A percentile compares a stretch with the other conserved stretches of the same genome.
Conservation (phyloP, 2,888 invertebrate species). For the Belgica antarctica region DNA sequence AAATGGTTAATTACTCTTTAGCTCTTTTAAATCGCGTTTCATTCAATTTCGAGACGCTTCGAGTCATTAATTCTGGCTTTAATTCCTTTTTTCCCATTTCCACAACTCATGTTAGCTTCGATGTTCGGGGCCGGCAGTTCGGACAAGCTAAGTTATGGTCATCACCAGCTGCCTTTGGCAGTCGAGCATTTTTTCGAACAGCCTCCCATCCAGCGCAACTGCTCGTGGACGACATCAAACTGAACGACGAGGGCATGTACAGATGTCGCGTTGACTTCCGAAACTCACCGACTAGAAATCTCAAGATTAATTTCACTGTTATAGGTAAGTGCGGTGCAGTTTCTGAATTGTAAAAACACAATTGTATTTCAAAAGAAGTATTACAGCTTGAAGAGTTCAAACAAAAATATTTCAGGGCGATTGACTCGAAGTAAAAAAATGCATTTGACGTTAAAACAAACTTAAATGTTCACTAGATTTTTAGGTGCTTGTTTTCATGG, state of each 20-base stretch:
- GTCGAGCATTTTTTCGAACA: constrained; percentile 79
- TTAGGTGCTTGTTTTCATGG: too few species aligned
- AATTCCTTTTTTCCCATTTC: constrained; percentile 8
- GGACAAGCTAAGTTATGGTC: constrained; percentile 81
- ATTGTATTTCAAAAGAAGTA: neutral
- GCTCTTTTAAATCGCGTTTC: constrained; percentile 24
- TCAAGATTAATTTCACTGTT: constrained; percentile 71
- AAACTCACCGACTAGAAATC: constrained; percentile 70
- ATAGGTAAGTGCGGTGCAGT: constrained; percentile 60
- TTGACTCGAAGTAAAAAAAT: too few species aligned
- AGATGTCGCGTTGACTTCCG: constrained; percentile 73
- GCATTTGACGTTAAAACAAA: too few species aligned
- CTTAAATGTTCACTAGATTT: too few species aligned
- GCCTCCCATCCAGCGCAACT: constrained; percentile 77
- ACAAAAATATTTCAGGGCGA: neutral
- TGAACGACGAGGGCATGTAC: constrained; percentile 67
- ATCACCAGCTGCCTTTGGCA: constrained; percentile 70
- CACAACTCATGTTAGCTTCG: too few species aligned
- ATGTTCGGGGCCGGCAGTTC: constrained; percentile 70
- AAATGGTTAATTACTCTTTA: constrained; percentile 22
- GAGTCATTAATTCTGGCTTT: constrained; percentile 10
- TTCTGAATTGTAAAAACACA: neutral
- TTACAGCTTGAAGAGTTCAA: neutral
- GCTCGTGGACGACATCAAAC: constrained; percentile 53
- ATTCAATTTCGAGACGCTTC: neutral